Conservation (phyloP, 2,888 invertebrate genomes). For the Pseudococcus viburni region DNA sequence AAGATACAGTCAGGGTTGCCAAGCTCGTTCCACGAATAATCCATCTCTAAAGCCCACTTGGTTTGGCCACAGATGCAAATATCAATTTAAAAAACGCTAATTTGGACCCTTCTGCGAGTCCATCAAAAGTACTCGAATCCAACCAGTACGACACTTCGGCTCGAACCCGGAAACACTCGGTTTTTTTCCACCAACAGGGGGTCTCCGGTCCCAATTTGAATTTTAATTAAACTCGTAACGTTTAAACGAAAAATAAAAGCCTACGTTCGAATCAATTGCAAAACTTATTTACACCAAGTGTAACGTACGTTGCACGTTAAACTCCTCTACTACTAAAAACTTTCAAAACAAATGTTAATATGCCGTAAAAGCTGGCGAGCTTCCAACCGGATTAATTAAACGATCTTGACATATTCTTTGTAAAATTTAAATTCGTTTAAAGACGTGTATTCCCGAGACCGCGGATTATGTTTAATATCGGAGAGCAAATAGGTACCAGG, state of each 20-base stretch:
- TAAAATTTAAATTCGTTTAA: slow-evolving; percentile 51
- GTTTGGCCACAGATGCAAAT: background rate
- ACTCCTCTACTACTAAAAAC: slow-evolving; percentile 22
- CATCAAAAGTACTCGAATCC: background rate
- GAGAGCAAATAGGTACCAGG: background rate
- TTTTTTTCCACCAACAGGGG: slow-evolving; percentile 68
- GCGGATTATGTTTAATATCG: background rate
- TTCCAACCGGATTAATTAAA: slow-evolving; percentile 65
- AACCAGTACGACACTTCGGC: background rate
- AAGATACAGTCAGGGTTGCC: slow-evolving; percentile 36
- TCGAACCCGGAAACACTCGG: slow-evolving; percentile 68
- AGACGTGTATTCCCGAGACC: background rate
- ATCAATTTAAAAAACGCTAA: background rate
- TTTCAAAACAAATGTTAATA: slow-evolving; percentile 64
- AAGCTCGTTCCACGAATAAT: slow-evolving; percentile 41
- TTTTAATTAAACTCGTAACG: slow-evolving; percentile 67
- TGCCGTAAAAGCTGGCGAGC: slow-evolving; percentile 56
- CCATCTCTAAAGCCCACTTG: slow-evolving; percentile 16
- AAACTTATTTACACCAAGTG: background rate
- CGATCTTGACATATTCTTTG: slow-evolving; percentile 63
- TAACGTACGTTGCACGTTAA: background rate
- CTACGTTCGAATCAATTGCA: slow-evolving; percentile 33
- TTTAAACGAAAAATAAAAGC: slow-evolving; percentile 12
- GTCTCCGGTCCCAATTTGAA: slow-evolving; percentile 66
- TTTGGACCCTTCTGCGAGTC: background rate